Percentiles rank a stretch among this genome's conserved stretches.
Evolutionary conservation across 2,888 invertebrate genomes (phyloP).

Genomic region (Sycophila texana): DNA sequence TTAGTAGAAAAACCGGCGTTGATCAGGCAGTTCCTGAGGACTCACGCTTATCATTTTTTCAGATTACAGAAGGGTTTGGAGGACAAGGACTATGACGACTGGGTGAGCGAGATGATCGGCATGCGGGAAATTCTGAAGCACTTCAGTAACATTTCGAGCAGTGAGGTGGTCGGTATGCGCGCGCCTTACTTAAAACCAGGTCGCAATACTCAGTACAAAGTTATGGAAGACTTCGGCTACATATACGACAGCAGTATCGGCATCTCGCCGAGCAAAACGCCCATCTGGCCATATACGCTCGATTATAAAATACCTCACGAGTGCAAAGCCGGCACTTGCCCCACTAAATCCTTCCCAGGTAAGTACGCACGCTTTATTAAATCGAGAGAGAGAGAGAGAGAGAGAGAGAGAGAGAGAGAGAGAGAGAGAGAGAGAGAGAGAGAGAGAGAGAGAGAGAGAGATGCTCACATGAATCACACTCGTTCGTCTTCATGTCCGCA

Average conservation of each 20-base stretch:
- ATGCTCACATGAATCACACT: neutral
- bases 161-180: conserved; percentile 90
- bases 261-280: conserved; percentile 86
- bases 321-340: conserved; percentile 94
- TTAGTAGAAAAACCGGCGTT: neutral
- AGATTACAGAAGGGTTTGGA: conserved; percentile 89
- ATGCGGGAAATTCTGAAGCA: conserved; percentile 91
- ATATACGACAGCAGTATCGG: conserved; percentile 95
- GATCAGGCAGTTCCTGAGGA: neutral
- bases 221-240: conserved; percentile 93
- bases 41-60: conserved; percentile 12
- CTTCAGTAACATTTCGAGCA: conserved; percentile 88
- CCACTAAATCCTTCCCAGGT: conserved; percentile 92
- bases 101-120: conserved; percentile 95
- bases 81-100: conserved; percentile 93
- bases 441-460: neutral
- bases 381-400: neutral
- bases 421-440: neutral
- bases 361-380: neutral
- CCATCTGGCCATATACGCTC: conserved; percentile 96
- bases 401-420: neutral
- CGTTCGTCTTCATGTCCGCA: conserved; percentile 66
- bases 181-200: conserved; percentile 95
- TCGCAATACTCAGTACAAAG: conserved; percentile 93
- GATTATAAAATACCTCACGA: conserved; percentile 95